These are phyloP conservation scores for Leucopternis melanops DNA, from an alignment of 2,113 vertebrate species.

Conservation along the genomic window DNA sequence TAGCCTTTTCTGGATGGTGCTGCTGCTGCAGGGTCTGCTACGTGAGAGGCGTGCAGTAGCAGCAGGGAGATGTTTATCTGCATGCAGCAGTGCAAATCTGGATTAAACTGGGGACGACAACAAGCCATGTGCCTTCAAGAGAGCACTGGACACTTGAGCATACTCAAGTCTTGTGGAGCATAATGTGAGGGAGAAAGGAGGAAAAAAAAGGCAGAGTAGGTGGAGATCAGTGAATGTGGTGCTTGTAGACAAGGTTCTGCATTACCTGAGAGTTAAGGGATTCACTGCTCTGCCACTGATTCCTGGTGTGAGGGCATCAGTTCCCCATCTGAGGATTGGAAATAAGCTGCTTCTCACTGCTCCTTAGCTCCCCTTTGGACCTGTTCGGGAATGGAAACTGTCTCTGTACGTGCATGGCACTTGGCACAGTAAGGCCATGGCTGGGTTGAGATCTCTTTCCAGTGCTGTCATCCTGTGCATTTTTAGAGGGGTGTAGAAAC, in stretches of 20 bases:
- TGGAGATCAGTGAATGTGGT: neutral
- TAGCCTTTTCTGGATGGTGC: neutral
- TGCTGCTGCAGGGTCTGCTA: neutral
- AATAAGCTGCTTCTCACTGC: neutral
- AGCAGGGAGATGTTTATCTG: neutral
- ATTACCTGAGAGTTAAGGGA: neutral
- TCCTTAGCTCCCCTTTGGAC: neutral
- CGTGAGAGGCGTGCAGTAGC: neutral
- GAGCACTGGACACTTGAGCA: neutral
- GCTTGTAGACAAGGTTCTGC: neutral
- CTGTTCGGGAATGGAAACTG: neutral
- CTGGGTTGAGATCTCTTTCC: neutral
- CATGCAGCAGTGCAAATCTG: neutral
- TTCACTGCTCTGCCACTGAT: neutral
- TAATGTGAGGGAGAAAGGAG: neutral
- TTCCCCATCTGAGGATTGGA: neutral
- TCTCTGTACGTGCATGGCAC: neutral
- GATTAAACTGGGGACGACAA: neutral
- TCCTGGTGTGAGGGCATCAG: accelerated
- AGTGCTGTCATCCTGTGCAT: neutral
- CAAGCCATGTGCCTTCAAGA: neutral
- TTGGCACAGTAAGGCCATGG: neutral
- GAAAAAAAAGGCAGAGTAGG: neutral
- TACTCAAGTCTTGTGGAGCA: neutral
- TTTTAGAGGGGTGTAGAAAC: neutral